A percentile compares a stretch with the other conserved stretches of the same genome.
Conservation (phyloP, 2,888 invertebrate species). For the Isoperla grammatica region DNA sequence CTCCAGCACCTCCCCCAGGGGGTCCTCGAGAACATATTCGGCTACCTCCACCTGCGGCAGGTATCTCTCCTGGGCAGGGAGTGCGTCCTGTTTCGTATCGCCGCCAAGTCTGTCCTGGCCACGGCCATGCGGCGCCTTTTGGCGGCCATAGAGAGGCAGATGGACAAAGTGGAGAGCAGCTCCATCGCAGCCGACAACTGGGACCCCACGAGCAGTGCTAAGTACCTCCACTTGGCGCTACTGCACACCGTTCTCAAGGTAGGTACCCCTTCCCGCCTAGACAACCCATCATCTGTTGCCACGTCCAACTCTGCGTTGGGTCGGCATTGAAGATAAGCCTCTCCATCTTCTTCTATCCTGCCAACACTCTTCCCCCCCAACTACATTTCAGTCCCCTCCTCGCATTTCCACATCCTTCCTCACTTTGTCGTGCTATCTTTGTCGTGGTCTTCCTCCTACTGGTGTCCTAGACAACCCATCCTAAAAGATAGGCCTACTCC, state of each 20-base stretch:
- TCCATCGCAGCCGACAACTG: background rate
- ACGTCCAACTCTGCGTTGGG: too few species aligned
- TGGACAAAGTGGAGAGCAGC: background rate
- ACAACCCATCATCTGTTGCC: too few species aligned
- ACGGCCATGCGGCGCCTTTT: background rate
- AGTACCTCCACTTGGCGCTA: conserved; percentile 13
- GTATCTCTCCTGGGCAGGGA: conserved; percentile 2
- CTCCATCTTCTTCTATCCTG: too few species aligned
- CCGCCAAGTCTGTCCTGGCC: conserved; percentile 2
- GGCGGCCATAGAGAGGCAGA: background rate
- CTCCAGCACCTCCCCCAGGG: background rate
- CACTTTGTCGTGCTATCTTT: too few species aligned
- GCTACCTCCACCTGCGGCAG: background rate
- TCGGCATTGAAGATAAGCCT: too few species aligned
- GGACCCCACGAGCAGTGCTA: background rate
- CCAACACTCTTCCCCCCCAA: too few species aligned
- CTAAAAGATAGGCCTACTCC: too few species aligned
- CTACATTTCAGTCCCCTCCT: too few species aligned
- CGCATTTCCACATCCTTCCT: too few species aligned
- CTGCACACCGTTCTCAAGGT: conserved; percentile 14
- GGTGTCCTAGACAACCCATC: too few species aligned
- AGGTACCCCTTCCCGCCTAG: too few species aligned
- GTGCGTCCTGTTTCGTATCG: conserved; percentile 17
- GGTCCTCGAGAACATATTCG: background rate
- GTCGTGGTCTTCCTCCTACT: too few species aligned